Percentiles rank a stretch among this genome's conserved stretches.
phyloP scores from a whole-genome alignment of 2,888 invertebrate species.

The Trissolcus japonicus region DNA sequence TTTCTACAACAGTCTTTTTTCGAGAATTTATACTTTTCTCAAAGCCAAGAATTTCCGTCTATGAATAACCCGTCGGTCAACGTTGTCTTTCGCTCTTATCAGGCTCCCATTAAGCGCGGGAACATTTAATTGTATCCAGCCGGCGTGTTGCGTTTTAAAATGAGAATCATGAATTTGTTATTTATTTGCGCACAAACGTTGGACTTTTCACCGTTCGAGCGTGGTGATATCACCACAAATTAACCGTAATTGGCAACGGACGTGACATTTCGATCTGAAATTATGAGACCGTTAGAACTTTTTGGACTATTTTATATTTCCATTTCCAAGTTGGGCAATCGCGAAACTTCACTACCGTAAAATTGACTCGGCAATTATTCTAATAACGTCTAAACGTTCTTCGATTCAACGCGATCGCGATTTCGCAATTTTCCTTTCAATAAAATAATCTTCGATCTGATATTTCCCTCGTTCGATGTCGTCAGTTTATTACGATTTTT shows the following conservation, averaged over 20 bases:
- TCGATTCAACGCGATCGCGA: too few species aligned
- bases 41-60: too few species aligned
- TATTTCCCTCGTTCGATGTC: too few species aligned
- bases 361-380: too few species aligned
- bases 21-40: too few species aligned
- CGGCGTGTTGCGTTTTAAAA: background rate
- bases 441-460: too few species aligned
- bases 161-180: background rate
- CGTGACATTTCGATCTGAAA: constrained; percentile 1
- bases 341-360: too few species aligned
- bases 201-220: background rate
- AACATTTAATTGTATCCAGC: background rate
- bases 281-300: background rate
- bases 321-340: background rate
- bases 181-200: too few species aligned
- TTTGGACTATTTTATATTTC: background rate
- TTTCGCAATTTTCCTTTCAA: too few species aligned
- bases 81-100: constrained; percentile 22
- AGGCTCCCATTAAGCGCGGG: constrained; percentile 7
- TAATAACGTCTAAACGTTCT: too few species aligned
- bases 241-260: background rate
- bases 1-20: too few species aligned
- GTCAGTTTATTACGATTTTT: too few species aligned
- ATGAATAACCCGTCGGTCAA: constrained; percentile 2
- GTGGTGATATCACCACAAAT: background rate